phyloP scores from a whole-genome alignment of 2,797 vertebrate species.

The Triplophysa yarkandensis region DNA sequence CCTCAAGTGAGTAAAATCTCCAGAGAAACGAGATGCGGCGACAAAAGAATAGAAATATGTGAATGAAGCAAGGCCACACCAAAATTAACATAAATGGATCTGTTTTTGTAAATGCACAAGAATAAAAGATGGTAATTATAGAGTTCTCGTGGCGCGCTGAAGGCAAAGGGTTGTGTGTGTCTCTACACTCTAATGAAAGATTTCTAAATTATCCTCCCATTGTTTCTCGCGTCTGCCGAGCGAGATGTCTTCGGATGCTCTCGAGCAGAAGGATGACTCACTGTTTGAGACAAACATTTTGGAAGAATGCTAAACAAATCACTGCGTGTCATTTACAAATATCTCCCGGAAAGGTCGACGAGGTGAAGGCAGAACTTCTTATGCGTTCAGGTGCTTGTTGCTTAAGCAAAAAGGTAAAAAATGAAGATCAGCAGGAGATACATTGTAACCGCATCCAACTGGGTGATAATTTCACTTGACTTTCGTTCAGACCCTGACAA shows the following conservation, averaged over 20 bases:
- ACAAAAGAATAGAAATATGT: constrained; percentile 39
- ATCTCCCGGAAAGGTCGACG: constrained; percentile 43
- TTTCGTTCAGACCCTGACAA: constrained; percentile 58
- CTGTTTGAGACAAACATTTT: constrained; percentile 57
- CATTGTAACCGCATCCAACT: constrained; percentile 58
- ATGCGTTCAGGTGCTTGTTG: constrained; percentile 34
- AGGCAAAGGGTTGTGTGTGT: constrained; percentile 43
- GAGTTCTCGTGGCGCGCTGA: constrained; percentile 46
- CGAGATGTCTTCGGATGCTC: constrained; percentile 49
- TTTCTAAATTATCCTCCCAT: constrained; percentile 61
- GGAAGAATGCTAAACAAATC: constrained; percentile 53
- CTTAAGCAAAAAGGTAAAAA: constrained; percentile 44
- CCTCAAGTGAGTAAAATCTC: constrained; percentile 83
- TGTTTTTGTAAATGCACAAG: constrained; percentile 56
- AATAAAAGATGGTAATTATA: constrained; percentile 58
- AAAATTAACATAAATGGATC: constrained; percentile 56
- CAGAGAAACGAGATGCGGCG: constrained; percentile 17
- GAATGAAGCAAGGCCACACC: constrained; percentile 39
- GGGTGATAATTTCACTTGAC: constrained; percentile 61
- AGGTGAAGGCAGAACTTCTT: constrained; percentile 36
- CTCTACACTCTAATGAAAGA: constrained; percentile 57
- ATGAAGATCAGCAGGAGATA: constrained; percentile 55
- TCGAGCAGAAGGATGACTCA: constrained; percentile 55
- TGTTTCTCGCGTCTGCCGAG: constrained; percentile 52
- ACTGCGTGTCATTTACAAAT: constrained; percentile 59